Percentiles rank a stretch among this genome's conserved stretches.
Evolutionary conservation across 2,888 invertebrate genomes (phyloP).

Genomic region (Hermodice carunculata): DNA sequence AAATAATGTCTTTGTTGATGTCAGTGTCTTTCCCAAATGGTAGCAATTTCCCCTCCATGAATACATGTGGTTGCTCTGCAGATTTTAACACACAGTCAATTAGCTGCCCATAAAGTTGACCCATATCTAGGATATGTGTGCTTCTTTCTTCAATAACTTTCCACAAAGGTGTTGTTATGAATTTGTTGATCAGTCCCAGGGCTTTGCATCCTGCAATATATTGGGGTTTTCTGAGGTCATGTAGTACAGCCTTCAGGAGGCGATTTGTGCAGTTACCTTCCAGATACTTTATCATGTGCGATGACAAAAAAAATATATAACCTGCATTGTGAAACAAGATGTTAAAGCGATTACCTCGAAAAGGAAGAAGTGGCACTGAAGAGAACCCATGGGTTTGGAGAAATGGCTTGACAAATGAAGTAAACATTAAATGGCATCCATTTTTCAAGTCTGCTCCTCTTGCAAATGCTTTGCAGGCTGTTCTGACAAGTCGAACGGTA

Average conservation of each 20-base stretch:
- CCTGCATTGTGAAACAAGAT: not conserved
- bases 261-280: not conserved
- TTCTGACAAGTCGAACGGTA: too few species aligned
- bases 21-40: not conserved
- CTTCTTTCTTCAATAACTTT: not conserved
- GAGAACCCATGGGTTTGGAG: not conserved
- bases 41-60: too few species aligned
- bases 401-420: not conserved
- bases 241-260: not conserved
- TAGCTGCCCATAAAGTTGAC: not conserved
- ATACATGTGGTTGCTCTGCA: too few species aligned
- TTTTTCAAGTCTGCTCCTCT: too few species aligned
- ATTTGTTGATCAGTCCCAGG: not conserved
- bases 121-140: not conserved
- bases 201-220: not conserved
- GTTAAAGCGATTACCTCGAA: not conserved
- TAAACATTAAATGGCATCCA: too few species aligned
- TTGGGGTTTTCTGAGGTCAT: not conserved
- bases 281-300: not conserved
- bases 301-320: not conserved
- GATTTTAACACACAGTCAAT: too few species aligned
- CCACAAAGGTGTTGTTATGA: constrained; percentile 1
- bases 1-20: not conserved
- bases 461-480: too few species aligned
- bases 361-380: not conserved